Percentiles rank a stretch among this genome's conserved stretches.
Evolutionary conservation across 2,888 invertebrate species (phyloP).

Genomic region (Sarcophaga carnaria): DNA sequence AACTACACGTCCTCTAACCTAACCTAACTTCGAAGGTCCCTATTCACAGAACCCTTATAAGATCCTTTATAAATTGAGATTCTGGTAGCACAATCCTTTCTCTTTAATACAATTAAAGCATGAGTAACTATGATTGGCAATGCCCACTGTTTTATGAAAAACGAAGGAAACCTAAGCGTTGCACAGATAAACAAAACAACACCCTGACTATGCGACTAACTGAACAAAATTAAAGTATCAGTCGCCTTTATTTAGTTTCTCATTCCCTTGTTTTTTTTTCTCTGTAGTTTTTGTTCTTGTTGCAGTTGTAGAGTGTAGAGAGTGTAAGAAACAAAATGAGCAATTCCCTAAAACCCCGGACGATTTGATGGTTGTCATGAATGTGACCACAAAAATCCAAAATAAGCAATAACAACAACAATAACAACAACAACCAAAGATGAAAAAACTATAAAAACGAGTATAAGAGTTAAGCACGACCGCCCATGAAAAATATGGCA

Average conservation of each 20-base stretch:
- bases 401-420: conserved; percentile 42
- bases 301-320: neutral
- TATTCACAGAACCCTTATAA: too few relatives aligned
- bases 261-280: neutral
- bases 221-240: neutral
- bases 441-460: conserved; percentile 53
- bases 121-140: neutral
- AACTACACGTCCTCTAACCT: too few relatives aligned
- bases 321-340: conserved; percentile 58
- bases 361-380: conserved; percentile 64
- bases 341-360: conserved; percentile 61
- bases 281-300: conserved; percentile 30
- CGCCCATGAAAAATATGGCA: conserved; percentile 57
- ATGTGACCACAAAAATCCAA: conserved; percentile 64
- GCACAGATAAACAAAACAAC: conserved; percentile 50
- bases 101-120: too few relatives aligned
- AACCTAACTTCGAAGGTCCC: too few relatives aligned
- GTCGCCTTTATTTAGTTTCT: too few relatives aligned
- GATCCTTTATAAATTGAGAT: too few relatives aligned
- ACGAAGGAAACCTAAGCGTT: neutral
- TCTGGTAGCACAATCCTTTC: too few relatives aligned
- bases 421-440: neutral
- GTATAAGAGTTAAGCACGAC: conserved; percentile 58
- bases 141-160: conserved; percentile 14
- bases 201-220: conserved; percentile 51